Base-by-base conservation (phyloP, 37 sponge, comb jelly and placozoan species). In the Chondrilla cf. caribensis region DNA sequence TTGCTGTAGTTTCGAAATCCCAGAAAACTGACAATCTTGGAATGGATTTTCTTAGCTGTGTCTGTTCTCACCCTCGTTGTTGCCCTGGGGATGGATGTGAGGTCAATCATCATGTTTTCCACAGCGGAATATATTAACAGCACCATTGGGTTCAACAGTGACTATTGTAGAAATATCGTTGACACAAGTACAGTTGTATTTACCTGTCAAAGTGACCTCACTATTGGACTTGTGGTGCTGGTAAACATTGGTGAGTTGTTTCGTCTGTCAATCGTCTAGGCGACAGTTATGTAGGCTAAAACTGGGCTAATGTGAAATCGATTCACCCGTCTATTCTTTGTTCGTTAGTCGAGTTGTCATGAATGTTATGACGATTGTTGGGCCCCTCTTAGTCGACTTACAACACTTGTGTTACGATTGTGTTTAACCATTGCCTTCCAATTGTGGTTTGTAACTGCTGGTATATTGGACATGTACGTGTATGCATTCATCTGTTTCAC, bases 1-100 rank as follows among this genome's bases (percentile, higher is more conserved):
- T n/a, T n/a, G n/a, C n/a, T n/a, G n/a, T 25, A 73, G 76, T 73
- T 38, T 9, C 76, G 76, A 24, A 73, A 73, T 25, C 76, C 76
- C 8, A 73, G 40, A 43, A 19, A 43, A 37, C 40, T 39, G 41
- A 40, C 76, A 4, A 19, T 19, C 43, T 19, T 40, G 18, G 44
- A 73, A 14, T 73, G 76, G 76, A 43, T 73, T n/a, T 73, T 73
- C 24, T 37, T 73, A 1, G 76, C 44, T 1, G 76, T 73, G 76
- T 43, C 76, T 25, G 43, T 38, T 14, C 17, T 38, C 8, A 40
- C 44, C 44, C 18, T 73, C 44, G 24, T 73, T 73, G 76, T 37
- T 2, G 44, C 22, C 6, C 1, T 73, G 2, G 43, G 17, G 2
- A 21, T 73, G 8, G 40, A 39, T 25, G 40, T 73, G 1, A 22